Evolutionary conservation across 2,888 invertebrate genomes (phyloP).

Genomic region (Chymomyza fuscimana): DNA sequence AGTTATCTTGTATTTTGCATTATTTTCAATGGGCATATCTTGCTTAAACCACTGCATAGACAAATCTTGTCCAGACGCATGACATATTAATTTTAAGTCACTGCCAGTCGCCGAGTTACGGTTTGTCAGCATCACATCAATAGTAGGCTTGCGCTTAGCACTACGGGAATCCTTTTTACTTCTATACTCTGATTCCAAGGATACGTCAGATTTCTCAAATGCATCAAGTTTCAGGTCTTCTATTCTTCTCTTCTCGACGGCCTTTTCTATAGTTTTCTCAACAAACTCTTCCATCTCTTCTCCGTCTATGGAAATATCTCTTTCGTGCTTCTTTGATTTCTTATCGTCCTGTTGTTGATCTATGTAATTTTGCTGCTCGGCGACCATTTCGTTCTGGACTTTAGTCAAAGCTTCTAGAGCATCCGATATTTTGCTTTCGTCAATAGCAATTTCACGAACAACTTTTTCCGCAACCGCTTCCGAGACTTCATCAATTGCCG

Average conservation of each 20-base stretch:
- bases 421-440: constrained; percentile 23
- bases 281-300: too few species aligned
- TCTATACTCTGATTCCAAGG: constrained; percentile 65
- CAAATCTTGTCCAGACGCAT: constrained; percentile 86
- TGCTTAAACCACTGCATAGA: constrained; percentile 88
- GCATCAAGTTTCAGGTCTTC: constrained; percentile 4
- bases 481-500: constrained; percentile 5
- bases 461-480: neutral
- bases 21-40: constrained; percentile 81
- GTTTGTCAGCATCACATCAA: constrained; percentile 85
- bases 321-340: too few species aligned
- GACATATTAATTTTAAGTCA: constrained; percentile 88
- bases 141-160: constrained; percentile 72
- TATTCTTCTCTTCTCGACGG: constrained; percentile 16
- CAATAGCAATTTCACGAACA: neutral
- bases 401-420: neutral
- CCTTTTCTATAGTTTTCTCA: neutral
- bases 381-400: too few species aligned
- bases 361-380: too few species aligned
- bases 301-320: too few species aligned
- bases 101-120: constrained; percentile 87
- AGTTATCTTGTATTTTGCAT: constrained; percentile 67
- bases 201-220: constrained; percentile 22
- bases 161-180: constrained; percentile 65
- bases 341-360: too few species aligned